These are phyloP conservation scores for Mormyrus lacerda DNA, from an alignment of 2,113 vertebrate genomes.

Conservation along the genomic window DNA sequence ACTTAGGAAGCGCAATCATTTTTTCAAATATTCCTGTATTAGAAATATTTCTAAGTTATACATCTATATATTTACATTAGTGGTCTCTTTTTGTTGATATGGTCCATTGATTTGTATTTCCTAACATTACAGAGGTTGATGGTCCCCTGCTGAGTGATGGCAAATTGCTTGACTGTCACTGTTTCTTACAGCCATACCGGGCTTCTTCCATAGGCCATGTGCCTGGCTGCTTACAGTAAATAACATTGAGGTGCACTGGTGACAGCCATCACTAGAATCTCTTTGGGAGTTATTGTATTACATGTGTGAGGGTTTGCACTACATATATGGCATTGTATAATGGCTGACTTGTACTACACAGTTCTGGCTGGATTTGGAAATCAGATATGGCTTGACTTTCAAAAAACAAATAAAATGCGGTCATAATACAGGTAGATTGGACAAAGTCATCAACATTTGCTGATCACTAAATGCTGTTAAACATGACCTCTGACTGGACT, in stretches of 20 bases:
- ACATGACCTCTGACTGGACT: neutral
- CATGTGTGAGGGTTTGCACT: neutral
- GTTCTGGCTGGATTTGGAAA: neutral
- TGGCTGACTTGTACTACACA: neutral
- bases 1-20: neutral
- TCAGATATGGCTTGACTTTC: neutral
- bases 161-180: neutral
- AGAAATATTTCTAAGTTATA: neutral
- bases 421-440: neutral
- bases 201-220: neutral
- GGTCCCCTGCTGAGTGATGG: neutral
- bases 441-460: neutral
- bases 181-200: neutral
- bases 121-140: neutral
- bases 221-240: neutral
- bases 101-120: neutral
- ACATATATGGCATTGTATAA: neutral
- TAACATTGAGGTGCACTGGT: neutral
- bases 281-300: neutral
- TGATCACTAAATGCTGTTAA: neutral
- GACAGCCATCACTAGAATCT: neutral
- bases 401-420: neutral
- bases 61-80: neutral
- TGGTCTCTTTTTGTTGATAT: neutral
- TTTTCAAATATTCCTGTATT: neutral